A percentile compares a stretch with the other conserved stretches of the same genome.
Evolutionary conservation across 2,888 invertebrate genomes (phyloP).

Genomic region (Crossocerus cetratus): DNA sequence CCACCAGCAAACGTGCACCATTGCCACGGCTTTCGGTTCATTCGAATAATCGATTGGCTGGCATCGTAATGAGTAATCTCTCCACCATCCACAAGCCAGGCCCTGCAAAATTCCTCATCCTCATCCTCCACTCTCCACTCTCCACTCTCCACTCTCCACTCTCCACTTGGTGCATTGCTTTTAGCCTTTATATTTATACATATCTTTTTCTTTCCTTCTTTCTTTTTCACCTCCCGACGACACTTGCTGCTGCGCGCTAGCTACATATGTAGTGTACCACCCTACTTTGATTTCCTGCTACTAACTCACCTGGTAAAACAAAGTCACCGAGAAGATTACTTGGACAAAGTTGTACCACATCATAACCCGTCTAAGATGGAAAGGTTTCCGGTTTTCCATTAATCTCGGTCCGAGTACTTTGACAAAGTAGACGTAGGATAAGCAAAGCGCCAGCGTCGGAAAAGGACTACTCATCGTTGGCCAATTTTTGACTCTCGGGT

Average conservation of each 20-base stretch:
- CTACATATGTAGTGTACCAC: no score
- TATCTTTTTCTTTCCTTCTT: background rate
- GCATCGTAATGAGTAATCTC: constrained; percentile 85
- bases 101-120: constrained; percentile 72
- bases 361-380: constrained; percentile 85
- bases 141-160: no score
- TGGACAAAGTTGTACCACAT: constrained; percentile 91
- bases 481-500: constrained; percentile 89
- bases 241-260: background rate
- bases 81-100: constrained; percentile 83
- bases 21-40: constrained; percentile 83
- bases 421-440: constrained; percentile 86
- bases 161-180: no score
- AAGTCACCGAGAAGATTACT: constrained; percentile 87
- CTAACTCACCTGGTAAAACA: constrained; percentile 85
- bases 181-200: no score
- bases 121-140: background rate
- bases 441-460: constrained; percentile 86
- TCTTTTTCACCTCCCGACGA: background rate
- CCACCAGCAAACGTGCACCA: constrained; percentile 93
- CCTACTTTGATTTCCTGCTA: no score
- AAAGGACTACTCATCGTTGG: constrained; percentile 89
- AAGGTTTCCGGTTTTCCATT: constrained; percentile 92
- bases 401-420: constrained; percentile 88
- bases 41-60: constrained; percentile 89